A percentile compares a stretch with the other conserved stretches of the same genome.
Conservation (phyloP, 2,888 invertebrate species). For the Horisme vitalbata region DNA sequence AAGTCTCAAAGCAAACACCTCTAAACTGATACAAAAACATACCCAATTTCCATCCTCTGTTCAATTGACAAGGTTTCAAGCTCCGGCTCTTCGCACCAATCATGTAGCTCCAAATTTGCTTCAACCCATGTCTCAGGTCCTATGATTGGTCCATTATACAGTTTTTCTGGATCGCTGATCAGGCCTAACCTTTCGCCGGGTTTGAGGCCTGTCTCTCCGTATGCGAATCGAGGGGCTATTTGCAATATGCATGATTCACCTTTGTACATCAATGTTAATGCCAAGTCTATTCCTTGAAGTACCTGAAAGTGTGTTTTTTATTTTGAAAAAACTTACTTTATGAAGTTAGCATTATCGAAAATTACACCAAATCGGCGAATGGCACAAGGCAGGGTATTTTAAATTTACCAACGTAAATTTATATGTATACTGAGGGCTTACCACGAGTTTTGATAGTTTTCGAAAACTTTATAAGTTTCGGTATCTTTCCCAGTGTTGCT, state of each 20-base stretch:
- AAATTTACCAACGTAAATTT: too few species aligned
- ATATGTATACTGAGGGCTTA: too few species aligned
- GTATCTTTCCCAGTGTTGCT: too few species aligned
- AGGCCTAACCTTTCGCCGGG: constrained; percentile 66
- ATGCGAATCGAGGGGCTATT: constrained; percentile 91
- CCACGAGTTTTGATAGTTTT: too few species aligned
- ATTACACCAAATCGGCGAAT: too few species aligned
- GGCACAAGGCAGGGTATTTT: too few species aligned
- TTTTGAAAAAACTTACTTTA: too few species aligned
- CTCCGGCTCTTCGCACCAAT: constrained; percentile 86
- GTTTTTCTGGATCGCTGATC: constrained; percentile 58
- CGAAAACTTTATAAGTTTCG: too few species aligned
- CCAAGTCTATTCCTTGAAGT: constrained; percentile 92
- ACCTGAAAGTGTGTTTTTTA: too few species aligned
- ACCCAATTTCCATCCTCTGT: constrained; percentile 91
- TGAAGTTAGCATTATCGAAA: too few species aligned
- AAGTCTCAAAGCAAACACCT: too few species aligned
- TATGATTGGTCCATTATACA: constrained; percentile 81
- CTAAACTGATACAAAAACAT: too few species aligned
- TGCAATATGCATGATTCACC: constrained; percentile 90
- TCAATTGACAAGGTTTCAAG: constrained; percentile 85
- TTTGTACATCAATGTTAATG: constrained; percentile 92
- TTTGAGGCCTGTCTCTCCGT: constrained; percentile 88
- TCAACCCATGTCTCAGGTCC: constrained; percentile 85
- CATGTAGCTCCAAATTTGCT: constrained; percentile 88